Evolutionary conservation across 30 jellyfish, hydroid and myxozoan genomes (phyloP).

Genomic region (Aurelia coerulea): DNA sequence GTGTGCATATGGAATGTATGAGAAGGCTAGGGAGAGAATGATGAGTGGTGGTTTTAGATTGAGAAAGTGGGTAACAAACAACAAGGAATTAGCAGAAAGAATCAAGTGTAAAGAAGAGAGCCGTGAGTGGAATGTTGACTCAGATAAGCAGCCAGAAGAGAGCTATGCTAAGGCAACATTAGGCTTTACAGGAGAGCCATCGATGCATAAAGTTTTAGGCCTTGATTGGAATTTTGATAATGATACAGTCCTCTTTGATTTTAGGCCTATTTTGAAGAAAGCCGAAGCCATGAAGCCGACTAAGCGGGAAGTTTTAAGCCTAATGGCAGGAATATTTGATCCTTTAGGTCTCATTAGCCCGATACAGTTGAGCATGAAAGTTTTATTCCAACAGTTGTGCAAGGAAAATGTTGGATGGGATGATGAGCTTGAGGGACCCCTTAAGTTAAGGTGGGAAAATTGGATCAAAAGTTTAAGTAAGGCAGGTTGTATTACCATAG

Average conservation of each 20-base stretch:
- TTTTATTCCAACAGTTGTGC: conserved; percentile 7
- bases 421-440: conserved; percentile 35
- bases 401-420: conserved; percentile 28
- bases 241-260: conserved; percentile 17
- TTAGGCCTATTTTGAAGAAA: background rate
- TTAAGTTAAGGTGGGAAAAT: conserved; percentile 6
- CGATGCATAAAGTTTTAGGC: conserved; percentile 20
- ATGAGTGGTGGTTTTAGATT: background rate
- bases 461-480: background rate
- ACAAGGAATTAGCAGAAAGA: background rate
- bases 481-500: conserved; percentile 21
- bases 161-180: conserved; percentile 20
- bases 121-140: background rate
- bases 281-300: conserved; percentile 13
- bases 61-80: conserved; percentile 26
- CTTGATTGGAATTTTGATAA: conserved; percentile 16
- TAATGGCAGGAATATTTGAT: conserved; percentile 15
- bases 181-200: background rate
- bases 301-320: conserved; percentile 8
- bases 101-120: conserved; percentile 1
- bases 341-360: conserved; percentile 39
- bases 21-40: conserved; percentile 33
- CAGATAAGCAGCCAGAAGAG: background rate
- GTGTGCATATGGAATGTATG: conserved; percentile 18
- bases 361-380: background rate